Base-by-base conservation (phyloP, 2,113 vertebrate species). In the Pavo muticus region DNA sequence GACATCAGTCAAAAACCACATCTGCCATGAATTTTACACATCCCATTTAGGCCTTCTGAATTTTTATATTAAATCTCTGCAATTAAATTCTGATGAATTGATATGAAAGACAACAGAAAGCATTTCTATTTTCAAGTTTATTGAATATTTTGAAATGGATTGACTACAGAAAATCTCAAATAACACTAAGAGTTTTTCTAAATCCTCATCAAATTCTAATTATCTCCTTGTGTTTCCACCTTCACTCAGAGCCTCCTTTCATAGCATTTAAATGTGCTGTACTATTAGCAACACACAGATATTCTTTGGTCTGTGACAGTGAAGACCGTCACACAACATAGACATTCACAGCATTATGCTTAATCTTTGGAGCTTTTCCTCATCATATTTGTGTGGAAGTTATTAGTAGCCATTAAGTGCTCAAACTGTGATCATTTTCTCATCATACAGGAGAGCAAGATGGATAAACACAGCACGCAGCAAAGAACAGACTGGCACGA, bases 21-120 rank as follows among this genome's bases (percentile, higher is more conserved):
- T 87, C 76, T 91, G 57, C 65, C 61, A 72, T 84, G 32, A 84
- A 92, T 96, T 92, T 95, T 80, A 17, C 30, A 23, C 71, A 14
- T 52, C 50, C 85, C 29, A 64, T 90, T 94, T 52, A 86, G 91
- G 42, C 73, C 25, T 91, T 88, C 64, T 87, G 57, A 77, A 75
- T 72, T 88, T 16, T 69, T 79, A 15, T 70, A 63, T 75, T 89
- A 84, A 93, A 92, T 75, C 37, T 39, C 13, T 47, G 37, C 75
- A 87, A 74, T 63, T 77, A 77, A 85, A 91, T 87, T 74, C 30
- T 73, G 13, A 64, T 64, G 1, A 19, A 67, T 80, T 1, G 0
- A 35, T 85, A 50, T 42, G 59, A 77, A 74, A 83, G 21, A 77
- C 64, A 79, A 35, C 10, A 42, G 19, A 77, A 83, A 90, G 3